Percentiles rank a stretch among this genome's conserved stretches.
These are phyloP conservation scores for Lypha dubia DNA, from an alignment of 2,888 invertebrate genomes.

Conservation along the genomic window DNA sequence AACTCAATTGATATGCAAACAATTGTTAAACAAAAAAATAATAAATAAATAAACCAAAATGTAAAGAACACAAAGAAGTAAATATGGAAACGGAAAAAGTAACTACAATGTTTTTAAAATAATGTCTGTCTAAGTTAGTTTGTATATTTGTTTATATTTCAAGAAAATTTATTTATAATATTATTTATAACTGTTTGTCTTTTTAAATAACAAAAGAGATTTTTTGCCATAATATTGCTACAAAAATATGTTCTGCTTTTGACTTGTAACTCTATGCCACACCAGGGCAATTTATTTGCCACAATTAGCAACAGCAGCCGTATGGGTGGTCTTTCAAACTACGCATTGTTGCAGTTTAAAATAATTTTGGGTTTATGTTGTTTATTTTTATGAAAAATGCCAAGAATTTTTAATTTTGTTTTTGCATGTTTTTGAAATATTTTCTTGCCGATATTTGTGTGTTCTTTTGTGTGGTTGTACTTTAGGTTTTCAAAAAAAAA, in stretches of 20 bases:
- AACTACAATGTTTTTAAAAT: slow-evolving; percentile 11
- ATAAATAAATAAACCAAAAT: slow-evolving; percentile 28
- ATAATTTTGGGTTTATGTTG: slow-evolving; percentile 7
- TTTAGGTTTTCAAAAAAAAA: slow-evolving; percentile 11
- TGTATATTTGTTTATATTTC: slow-evolving; percentile 30
- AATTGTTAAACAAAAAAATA: slow-evolving; percentile 44
- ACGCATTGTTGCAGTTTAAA: not conserved
- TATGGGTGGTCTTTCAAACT: no score
- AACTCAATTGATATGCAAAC: slow-evolving; percentile 61
- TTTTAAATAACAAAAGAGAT: slow-evolving; percentile 25
- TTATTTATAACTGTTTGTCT: not conserved
- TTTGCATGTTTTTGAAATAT: not conserved
- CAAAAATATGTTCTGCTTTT: slow-evolving; percentile 17
- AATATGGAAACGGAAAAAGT: slow-evolving; percentile 60
- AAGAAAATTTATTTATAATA: slow-evolving; percentile 3
- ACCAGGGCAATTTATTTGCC: not conserved
- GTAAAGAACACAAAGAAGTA: slow-evolving; percentile 18
- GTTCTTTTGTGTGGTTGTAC: slow-evolving; percentile 25
- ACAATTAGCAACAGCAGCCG: not conserved
- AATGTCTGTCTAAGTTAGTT: not conserved
- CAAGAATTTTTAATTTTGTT: slow-evolving; percentile 11
- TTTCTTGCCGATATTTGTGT: slow-evolving; percentile 17
- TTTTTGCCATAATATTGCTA: not conserved
- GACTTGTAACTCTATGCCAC: slow-evolving; percentile 13
- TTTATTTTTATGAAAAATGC: not conserved